Percentiles rank a stretch among this genome's conserved stretches.
Conservation (phyloP, 2,888 invertebrate genomes). For the Drosophila kuntzei region DNA sequence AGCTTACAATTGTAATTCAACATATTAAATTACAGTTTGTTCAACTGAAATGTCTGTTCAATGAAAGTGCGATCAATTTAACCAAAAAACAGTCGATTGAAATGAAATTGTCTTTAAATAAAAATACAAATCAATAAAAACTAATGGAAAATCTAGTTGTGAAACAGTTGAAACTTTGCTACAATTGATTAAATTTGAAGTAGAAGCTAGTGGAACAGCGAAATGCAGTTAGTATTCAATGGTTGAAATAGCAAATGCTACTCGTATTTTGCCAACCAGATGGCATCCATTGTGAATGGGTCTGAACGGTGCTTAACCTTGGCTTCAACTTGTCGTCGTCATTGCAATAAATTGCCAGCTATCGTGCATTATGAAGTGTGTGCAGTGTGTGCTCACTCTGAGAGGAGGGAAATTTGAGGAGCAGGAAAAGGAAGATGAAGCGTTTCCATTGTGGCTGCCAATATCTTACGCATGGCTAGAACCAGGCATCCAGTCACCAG, state of each 20-base stretch:
- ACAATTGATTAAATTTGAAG: background rate
- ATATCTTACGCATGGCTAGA: conserved; percentile 63
- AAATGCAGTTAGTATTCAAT: background rate
- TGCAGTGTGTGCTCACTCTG: background rate
- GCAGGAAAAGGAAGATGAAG: conserved; percentile 2
- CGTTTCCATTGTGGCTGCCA: conserved; percentile 64
- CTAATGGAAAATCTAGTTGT: background rate
- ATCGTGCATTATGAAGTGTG: conserved; percentile 59
- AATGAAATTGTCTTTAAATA: background rate
- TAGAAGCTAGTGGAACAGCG: background rate
- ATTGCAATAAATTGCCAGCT: conserved; percentile 55
- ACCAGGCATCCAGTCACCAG: conserved; percentile 18
- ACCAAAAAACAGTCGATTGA: background rate
- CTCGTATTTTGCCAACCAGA: conserved; percentile 8
- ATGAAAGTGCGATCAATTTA: background rate
- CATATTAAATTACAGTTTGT: background rate
- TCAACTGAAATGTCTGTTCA: background rate
- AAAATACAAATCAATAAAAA: background rate
- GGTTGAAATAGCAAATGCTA: conserved; percentile 1
- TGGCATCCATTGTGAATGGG: conserved; percentile 31
- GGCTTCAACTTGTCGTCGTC: conserved; percentile 45
- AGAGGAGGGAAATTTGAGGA: background rate
- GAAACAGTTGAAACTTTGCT: background rate
- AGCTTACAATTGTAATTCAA: background rate
- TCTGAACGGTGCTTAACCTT: conserved; percentile 39